Evolutionary conservation across 2,113 vertebrate species (phyloP).

Genomic region (Sinocyclocheilus rhinocerous): DNA sequence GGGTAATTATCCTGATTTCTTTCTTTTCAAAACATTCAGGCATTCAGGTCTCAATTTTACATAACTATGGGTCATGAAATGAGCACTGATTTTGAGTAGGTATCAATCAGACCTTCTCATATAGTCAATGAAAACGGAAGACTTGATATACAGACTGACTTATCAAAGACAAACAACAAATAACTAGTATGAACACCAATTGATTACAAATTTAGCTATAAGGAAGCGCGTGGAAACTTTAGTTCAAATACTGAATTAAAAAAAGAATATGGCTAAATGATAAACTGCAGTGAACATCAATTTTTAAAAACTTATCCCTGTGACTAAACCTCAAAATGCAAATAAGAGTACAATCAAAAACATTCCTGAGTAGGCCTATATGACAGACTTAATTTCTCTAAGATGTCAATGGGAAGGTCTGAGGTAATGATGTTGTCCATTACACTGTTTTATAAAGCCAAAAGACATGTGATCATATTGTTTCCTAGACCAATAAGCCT

Average conservation of each 20-base stretch:
- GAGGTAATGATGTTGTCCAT: conserved; percentile 28
- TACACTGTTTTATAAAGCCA: conserved; percentile 32
- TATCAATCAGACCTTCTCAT: neutral
- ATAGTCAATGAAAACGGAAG: neutral
- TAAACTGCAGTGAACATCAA: neutral
- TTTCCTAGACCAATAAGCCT: conserved; percentile 19
- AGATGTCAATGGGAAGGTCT: conserved; percentile 13
- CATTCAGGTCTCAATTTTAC: conserved; percentile 51
- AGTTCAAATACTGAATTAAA: neutral
- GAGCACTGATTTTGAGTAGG: conserved; percentile 19
- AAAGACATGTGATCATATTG: conserved; percentile 28
- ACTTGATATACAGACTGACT: too few relatives aligned
- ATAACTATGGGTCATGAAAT: conserved; percentile 47
- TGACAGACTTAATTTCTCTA: neutral
- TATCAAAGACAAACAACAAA: neutral
- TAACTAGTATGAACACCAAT: conserved; percentile 5
- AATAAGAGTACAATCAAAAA: neutral
- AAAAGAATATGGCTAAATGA: neutral
- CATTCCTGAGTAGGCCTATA: neutral
- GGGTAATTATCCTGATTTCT: conserved; percentile 56
- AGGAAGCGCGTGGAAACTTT: neutral
- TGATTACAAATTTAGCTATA: neutral
- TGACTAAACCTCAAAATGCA: neutral
- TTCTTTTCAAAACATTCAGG: conserved; percentile 52
- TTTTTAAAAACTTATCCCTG: neutral